Evolutionary conservation across 2,888 invertebrate genomes (phyloP), one percentile per base, ranked within the genome.

Genomic region (Drosophila kuntzei): DNA sequence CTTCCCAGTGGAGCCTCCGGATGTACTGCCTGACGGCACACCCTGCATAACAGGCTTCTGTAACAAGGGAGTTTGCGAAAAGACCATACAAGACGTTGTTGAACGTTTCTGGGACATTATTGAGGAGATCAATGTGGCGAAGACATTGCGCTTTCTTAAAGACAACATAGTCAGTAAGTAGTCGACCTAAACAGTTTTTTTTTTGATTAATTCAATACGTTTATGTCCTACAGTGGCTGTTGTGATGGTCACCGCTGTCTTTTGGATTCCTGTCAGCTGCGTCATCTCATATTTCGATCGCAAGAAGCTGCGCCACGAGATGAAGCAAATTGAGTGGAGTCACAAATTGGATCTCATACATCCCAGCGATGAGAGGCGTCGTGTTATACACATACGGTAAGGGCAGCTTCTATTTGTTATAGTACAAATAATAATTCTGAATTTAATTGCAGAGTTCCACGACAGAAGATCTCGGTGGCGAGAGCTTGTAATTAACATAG

Each of bases 61-160:
- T 90, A 98, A 98, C 92, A 97, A 97, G 97, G 98, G 98, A 8
- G 94, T 96, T 25, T 99, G 98, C 90, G 97, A 98, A 92, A 98
- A 98, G 92, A 97, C 98, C 0, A 96, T 97, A 68, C 97, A 98
- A 91, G 98, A 98, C 90, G 97, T 98, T 22, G 98, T 98, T 9
- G 98, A 98, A 92, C 94, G 98, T 29, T 97, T 99, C 92, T 99
- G 98, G 98, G 97, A 98, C 91, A 98, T 99, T 53, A 98, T 99
- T 71, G 98, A 98, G 92, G 98, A 98, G 89, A 98, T 98, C 64
- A 98, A 98, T 92, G 98, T 98, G 66, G 98, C 97, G 91, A 97
- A 97, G 90, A 97, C 98, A 81, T 94, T 98, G 82, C 94, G 97
- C 54, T 98, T 98, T 91, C 93, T 98, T 54, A 95, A 97, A 63